phyloP scores from a whole-genome alignment of 2,113 vertebrate genomes.

The Galeopterus variegatus region DNA sequence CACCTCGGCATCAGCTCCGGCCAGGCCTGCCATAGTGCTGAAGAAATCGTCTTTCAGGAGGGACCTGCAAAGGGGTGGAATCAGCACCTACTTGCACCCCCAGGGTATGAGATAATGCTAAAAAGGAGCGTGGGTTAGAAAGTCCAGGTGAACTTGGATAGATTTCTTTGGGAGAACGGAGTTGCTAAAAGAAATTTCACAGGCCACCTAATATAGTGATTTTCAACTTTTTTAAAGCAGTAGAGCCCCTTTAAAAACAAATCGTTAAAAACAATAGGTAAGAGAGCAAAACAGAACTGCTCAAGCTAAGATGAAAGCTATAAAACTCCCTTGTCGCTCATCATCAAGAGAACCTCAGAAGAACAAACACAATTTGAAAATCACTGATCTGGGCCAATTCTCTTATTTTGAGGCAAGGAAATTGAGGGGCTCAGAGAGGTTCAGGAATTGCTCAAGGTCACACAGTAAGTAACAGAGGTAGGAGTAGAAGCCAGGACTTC shows the following conservation, averaged over 20 bases:
- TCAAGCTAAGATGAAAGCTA: background rate
- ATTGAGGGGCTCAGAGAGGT: background rate
- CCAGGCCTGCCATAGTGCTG: conserved; percentile 86
- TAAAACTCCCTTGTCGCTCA: background rate
- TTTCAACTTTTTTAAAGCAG: background rate
- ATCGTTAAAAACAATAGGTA: background rate
- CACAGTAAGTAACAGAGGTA: background rate
- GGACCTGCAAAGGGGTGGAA: conserved; percentile 80
- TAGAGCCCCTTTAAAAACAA: background rate
- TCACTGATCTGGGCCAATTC: background rate
- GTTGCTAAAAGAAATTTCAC: background rate
- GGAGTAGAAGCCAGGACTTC: background rate
- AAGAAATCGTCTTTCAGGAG: conserved; percentile 89
- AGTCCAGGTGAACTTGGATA: background rate
- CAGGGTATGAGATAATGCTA: background rate
- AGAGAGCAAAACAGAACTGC: background rate
- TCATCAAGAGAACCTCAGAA: background rate
- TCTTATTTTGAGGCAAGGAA: background rate
- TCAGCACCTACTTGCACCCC: background rate
- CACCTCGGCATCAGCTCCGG: conserved; percentile 85
- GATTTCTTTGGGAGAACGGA: background rate
- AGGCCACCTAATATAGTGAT: background rate
- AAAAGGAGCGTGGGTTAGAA: background rate
- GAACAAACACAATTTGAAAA: background rate
- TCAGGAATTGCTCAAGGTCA: background rate